phyloP scores from a whole-genome alignment of 2,797 vertebrate species.

The Allobates femoralis region DNA sequence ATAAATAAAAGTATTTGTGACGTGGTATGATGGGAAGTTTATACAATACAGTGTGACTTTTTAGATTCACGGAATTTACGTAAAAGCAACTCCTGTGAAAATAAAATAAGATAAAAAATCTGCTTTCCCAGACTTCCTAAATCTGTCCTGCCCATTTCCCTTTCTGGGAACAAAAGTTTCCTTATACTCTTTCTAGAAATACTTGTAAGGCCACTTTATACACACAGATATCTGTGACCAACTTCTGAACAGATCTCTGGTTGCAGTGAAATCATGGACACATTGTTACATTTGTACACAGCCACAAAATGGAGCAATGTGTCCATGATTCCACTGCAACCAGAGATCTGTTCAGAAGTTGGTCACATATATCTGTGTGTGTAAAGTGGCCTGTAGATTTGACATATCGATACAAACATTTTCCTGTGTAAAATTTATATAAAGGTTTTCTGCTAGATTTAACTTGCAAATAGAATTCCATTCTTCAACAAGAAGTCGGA shows the following conservation, averaged over 20 bases:
- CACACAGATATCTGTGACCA: no score
- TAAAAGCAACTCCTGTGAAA: background rate
- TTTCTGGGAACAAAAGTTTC: background rate
- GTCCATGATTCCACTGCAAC: no score
- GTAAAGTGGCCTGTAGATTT: no score
- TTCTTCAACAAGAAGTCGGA: background rate
- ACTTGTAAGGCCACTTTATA: no score
- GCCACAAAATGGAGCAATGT: no score
- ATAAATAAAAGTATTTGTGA: background rate
- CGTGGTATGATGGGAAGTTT: background rate
- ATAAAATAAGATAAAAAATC: background rate
- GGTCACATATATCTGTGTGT: no score
- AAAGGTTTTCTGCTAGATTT: background rate
- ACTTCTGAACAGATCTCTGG: no score
- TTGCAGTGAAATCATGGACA: no score
- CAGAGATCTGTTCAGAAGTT: no score
- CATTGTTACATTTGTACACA: no score
- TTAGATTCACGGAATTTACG: background rate
- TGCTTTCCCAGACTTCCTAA: constrained; percentile 15
- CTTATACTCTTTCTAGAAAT: background rate
- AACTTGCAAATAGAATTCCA: background rate
- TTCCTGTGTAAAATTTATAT: background rate
- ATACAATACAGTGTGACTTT: background rate
- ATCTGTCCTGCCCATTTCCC: background rate
- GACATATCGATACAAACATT: background rate